Evolutionary conservation across 2,797 vertebrate genomes (phyloP).

Genomic region (Sylvilagus floridanus): DNA sequence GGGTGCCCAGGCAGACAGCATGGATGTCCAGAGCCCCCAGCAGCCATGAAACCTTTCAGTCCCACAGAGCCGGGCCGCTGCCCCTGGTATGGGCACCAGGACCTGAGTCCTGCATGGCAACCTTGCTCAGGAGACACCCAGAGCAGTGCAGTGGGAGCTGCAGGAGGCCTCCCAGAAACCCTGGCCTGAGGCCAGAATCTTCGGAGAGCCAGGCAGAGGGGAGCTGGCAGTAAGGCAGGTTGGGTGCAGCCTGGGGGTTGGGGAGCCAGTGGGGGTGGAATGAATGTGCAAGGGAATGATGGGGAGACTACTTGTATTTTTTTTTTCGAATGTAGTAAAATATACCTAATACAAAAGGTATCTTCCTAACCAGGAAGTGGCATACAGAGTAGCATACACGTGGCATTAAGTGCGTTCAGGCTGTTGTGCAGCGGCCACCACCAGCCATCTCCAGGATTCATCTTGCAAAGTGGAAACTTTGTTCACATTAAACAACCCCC

Average conservation of each 20-base stretch:
- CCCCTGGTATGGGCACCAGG: constrained; percentile 81
- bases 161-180: neutral
- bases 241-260: neutral
- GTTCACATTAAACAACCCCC: rapidly evolving
- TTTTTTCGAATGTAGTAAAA: neutral
- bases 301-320: neutral
- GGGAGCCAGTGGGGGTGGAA: neutral
- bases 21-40: neutral
- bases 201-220: neutral
- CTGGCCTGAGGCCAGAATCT: neutral
- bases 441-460: neutral
- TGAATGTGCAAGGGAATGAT: neutral
- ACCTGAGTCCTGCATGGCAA: constrained; percentile 70
- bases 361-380: neutral
- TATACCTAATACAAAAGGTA: neutral
- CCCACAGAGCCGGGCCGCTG: constrained; percentile 74
- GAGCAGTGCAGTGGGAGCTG: neutral
- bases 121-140: neutral
- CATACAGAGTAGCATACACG: neutral
- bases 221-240: neutral
- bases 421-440: rapidly evolving
- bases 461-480: neutral
- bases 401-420: neutral
- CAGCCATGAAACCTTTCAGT: constrained; percentile 62
- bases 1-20: neutral